phyloP scores from a whole-genome alignment of 1,140 invertebrate genomes.

The Lycorma delicatula region DNA sequence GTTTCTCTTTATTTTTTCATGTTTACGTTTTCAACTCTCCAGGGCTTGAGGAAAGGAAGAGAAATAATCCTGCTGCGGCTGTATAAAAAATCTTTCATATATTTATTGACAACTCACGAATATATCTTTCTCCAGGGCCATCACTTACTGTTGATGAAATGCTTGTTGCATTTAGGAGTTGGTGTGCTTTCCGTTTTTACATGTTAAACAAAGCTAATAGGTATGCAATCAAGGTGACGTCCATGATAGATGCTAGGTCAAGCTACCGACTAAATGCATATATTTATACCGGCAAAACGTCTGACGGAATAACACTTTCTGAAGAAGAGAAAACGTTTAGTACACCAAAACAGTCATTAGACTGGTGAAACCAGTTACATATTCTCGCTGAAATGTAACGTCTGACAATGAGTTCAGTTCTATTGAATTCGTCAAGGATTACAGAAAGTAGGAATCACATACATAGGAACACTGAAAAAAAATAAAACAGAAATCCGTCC shows the following conservation, averaged over 20 bases:
- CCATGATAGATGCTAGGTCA: slow-evolving; percentile 3
- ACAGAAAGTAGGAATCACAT: slow-evolving; percentile 5
- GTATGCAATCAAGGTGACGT: too few relatives aligned
- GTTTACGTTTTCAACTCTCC: background rate
- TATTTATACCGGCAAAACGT: slow-evolving; percentile 11
- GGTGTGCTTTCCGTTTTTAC: too few relatives aligned
- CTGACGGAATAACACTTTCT: background rate
- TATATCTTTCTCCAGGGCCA: too few relatives aligned
- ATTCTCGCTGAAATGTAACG: slow-evolving; percentile 12
- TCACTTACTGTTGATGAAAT: too few relatives aligned
- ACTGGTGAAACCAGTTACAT: slow-evolving; percentile 22
- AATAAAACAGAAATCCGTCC: slow-evolving; percentile 29
- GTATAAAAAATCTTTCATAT: background rate
- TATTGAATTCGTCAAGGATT: slow-evolving; percentile 23
- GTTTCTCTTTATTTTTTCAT: background rate
- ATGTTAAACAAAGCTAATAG: too few relatives aligned
- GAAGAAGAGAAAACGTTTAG: background rate
- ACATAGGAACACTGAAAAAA: slow-evolving; percentile 7
- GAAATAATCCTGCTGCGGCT: background rate
- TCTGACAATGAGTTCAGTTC: slow-evolving; percentile 17
- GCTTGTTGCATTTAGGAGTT: too few relatives aligned
- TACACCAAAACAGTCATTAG: slow-evolving; percentile 23
- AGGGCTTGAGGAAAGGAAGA: background rate
- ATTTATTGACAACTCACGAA: too few relatives aligned
- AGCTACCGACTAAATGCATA: slow-evolving; percentile 14